Base-by-base conservation (phyloP, 1,140 invertebrate genomes). In the Samia ricini region DNA sequence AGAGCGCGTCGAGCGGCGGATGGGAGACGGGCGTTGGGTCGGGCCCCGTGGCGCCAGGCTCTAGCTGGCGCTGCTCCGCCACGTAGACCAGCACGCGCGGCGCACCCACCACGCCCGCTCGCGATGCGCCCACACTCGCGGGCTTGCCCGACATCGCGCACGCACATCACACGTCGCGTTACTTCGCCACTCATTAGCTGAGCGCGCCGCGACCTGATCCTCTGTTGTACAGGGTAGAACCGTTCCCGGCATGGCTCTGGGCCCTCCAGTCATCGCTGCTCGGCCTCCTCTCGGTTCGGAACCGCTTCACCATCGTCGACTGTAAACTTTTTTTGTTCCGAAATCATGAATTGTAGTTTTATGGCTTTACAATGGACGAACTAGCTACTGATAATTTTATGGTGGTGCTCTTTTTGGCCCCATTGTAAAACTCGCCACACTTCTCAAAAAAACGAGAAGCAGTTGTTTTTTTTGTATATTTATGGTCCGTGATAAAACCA, bases 81-180 rank as follows among this genome's bases (percentile, higher is more conserved):
- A 85, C 84, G 84, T 86, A 87, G 72, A 89, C 76, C 79, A 86
- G 83, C 84, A 85, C 78, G 77, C 84, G 85, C 75, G 84, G 83
- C 72, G 79, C 82, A 74, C 82, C 79, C 73, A 80, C 76, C 82
- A 77, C 83, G 76, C 82, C 85, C 79, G 83, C 86, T 79, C 83
- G 76, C 85, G 82, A 72, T 81, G 83, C 81, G 78, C 74, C 84
- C 84, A 81, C 81, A 81, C 77, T 88, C 81, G 85, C 85, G 82
- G 81, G 83, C 87, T 88, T 87, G 82, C 80, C 77, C 72, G 85
- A 85, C 85, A 86, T 88, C 80, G 81, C 83, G 79, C 77, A 82
- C 78, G 68, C 76, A 77, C 83, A 89, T 87, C 82, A 88, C 81
- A 80, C 77, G 74, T 77, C 76, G 74, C 79, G 73, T 70, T 69